Base-by-base conservation (phyloP, 23 tunicate species). In the Styela clava region DNA sequence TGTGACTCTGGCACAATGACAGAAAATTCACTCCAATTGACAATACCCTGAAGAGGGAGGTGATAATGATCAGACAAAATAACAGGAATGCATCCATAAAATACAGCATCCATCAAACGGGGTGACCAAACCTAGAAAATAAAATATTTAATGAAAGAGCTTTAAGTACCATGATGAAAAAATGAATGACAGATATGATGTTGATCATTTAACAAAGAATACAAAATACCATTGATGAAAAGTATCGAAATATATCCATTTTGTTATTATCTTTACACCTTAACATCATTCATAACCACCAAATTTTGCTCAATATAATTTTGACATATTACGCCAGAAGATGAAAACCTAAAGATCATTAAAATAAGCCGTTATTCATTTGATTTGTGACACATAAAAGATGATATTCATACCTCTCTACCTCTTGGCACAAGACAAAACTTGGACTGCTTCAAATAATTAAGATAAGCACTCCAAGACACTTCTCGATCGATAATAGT, bases 51-150 rank as follows among this genome's bases (percentile, higher is more conserved):
- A 61, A 93, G 82, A 2, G 98, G 98, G 2, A 88, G 78, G 35
- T 87, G 98, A 56, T 84, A 88, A 73, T 93, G 89, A 34, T 93
- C 86, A 21, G 93, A 87, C 36, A 93, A 34, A 24, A 93, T 85
- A 19, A 93, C 94, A 24, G 98, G 98, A 27, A 93, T 83, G 35
- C 98, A 93, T 26, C 98, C 93, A 51, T 68, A 67, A 31, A 84
- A 68, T 2, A 93, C 67, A 12, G 98, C 84, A 33, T 93, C 98
- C n/a, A 82, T 69, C 37, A 93, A 37, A 16, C 83, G 73, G 7
- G 92, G 83, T 24, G 83, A 74, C 93, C 93, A 93, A n/a, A 34
- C 81, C 87, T 93, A 5, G 12, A 44, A 44, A 7, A 44, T 44
- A 7, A 44, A 44, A 37, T 27, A 37, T 28, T 21, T 61, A 61